A percentile compares a stretch with the other conserved stretches of the same genome.
phyloP scores from a whole-genome alignment of 2,113 vertebrate species.

The Oreocharis arfaki region DNA sequence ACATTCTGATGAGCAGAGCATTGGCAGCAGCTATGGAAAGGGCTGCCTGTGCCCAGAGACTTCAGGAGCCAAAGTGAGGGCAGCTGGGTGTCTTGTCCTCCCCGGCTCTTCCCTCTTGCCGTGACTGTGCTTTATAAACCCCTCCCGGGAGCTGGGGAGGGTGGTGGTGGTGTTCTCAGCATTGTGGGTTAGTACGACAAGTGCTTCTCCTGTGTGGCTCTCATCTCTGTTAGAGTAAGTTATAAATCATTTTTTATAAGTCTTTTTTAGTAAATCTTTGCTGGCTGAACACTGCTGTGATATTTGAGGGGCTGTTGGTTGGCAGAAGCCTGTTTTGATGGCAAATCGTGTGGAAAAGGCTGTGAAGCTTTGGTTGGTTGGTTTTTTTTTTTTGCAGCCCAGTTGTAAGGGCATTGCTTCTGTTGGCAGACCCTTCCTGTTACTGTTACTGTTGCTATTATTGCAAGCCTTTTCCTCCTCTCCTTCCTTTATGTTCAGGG shows the following conservation, averaged over 20 bases:
- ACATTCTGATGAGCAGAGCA: rapidly evolving
- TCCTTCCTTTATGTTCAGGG: neutral
- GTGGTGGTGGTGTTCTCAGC: rapidly evolving
- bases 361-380: neutral
- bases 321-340: neutral
- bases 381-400: neutral
- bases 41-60: neutral
- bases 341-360: neutral
- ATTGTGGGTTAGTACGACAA: rapidly evolving
- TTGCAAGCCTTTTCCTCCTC: neutral
- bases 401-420: neutral
- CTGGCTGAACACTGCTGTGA: neutral
- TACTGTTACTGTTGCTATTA: neutral
- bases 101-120: neutral
- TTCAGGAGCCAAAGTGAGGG: rapidly evolving
- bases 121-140: neutral
- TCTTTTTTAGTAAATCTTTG: neutral
- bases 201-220: rapidly evolving
- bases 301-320: neutral
- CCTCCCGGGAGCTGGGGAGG: neutral
- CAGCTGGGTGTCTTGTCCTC: no score
- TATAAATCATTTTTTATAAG: rapidly evolving
- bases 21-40: neutral
- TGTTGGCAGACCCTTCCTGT: neutral
- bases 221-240: neutral